Evolutionary conservation across 2,113 vertebrate genomes (phyloP), one percentile per base, ranked within the genome.

Genomic region (Thalassarche chlororhynchos): DNA sequence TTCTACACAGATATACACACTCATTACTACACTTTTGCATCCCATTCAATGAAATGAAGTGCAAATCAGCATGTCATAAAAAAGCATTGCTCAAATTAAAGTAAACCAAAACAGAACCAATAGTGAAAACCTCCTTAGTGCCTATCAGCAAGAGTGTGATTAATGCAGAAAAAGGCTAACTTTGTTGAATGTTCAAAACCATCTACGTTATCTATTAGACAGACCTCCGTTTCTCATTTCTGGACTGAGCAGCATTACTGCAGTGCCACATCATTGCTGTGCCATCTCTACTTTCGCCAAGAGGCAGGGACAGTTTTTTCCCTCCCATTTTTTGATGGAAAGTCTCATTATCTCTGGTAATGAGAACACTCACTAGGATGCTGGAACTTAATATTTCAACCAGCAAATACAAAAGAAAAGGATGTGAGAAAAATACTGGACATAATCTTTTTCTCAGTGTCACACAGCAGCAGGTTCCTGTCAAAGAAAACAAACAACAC

Each of bases 1-100:
- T 66, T 1, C n/a, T 62, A 32, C 31, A 26, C 42, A 83, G 60
- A 32, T 38, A 51, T 1, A 31, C 0, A 2, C 46, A 44, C 15
- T 10, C 46, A n/a, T 31, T 68, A 62, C 29, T 51, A 20, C 17
- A 74, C 54, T 62, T 66, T 16, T 1, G 2, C 40, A 51, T 57
- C 32, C 40, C 9, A 38, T 46, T 62, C 47, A 57, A 44, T 57
- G 47, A 87, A 83, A 87, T n/a, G 12, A 78, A 87, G 52, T 20
- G 46, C 31, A 54, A 72, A 83, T 60, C 52, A 60, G 21, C 46
- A 21, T 29, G 17, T 40, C 40, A 55, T 49, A 29, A 78, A 55
- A 58, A 68, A 68, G 20, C 60, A 79, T 12, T 62, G 60, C 54
- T 87, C n/a, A 34, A 54, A 61, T 38, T 36, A n/a, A 78, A 46